phyloP scores from a whole-genome alignment of 2,888 invertebrate genomes.

The Phasia obesa region DNA sequence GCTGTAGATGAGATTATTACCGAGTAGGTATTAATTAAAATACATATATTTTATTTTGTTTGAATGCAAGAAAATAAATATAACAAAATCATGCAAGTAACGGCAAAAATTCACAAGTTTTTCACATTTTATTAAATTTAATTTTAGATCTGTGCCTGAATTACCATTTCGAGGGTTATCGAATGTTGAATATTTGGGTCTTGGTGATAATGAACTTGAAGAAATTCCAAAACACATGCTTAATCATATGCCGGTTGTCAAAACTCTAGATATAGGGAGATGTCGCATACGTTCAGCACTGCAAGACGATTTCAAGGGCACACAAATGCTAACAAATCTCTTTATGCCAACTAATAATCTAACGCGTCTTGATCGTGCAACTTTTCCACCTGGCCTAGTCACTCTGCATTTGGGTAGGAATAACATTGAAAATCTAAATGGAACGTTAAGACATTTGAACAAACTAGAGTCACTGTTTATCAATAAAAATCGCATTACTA shows the following conservation, averaged over 20 bases:
- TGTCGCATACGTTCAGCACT: slow-evolving; percentile 90
- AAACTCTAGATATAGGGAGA: slow-evolving; percentile 91
- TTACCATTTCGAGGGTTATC: slow-evolving; percentile 89
- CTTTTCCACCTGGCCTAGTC: slow-evolving; percentile 87
- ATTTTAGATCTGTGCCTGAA: slow-evolving; percentile 87
- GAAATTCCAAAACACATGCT: slow-evolving; percentile 90
- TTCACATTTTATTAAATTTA: slow-evolving; percentile 61
- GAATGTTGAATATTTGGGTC: slow-evolving; percentile 88
- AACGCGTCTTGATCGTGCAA: slow-evolving; percentile 87
- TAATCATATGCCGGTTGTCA: slow-evolving; percentile 89
- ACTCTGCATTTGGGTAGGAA: slow-evolving; percentile 90
- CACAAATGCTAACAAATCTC: slow-evolving; percentile 86
- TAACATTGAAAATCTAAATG: slow-evolving; percentile 88
- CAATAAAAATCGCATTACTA: slow-evolving; percentile 89
- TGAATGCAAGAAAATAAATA: not conserved
- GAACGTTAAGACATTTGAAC: slow-evolving; percentile 89
- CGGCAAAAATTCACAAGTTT: slow-evolving; percentile 1
- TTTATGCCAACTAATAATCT: slow-evolving; percentile 90
- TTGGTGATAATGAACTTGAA: slow-evolving; percentile 90
- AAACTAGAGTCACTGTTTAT: slow-evolving; percentile 90
- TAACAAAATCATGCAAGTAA: not conserved
- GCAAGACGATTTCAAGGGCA: slow-evolving; percentile 89
- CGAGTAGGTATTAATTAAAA: slow-evolving; percentile 24
- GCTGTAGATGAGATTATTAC: slow-evolving; percentile 35
- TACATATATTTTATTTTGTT: slow-evolving; percentile 1